Conservation (phyloP, 2,888 invertebrate species). For the Cynaeus angustus region DNA sequence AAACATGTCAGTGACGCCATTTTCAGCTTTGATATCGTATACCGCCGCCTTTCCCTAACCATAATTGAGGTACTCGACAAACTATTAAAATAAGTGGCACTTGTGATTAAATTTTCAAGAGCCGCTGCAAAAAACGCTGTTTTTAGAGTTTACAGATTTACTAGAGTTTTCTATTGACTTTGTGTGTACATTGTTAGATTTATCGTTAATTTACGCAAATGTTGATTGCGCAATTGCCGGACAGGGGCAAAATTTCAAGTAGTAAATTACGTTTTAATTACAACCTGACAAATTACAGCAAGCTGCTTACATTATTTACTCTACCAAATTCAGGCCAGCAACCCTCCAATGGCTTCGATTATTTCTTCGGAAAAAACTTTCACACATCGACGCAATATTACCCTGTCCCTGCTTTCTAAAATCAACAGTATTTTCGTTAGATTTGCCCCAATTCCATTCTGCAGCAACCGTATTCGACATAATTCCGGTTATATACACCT, state of each 20-base stretch:
- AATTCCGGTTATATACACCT: no score
- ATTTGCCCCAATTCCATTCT: no score
- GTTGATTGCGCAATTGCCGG: conserved; percentile 55
- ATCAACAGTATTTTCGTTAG: no score
- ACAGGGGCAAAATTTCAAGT: conserved; percentile 54
- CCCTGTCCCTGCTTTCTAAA: neutral
- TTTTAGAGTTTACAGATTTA: neutral
- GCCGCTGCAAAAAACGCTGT: conserved; percentile 18
- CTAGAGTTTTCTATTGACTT: conserved; percentile 13
- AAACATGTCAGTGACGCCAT: conserved; percentile 39
- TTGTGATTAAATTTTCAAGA: conserved; percentile 32
- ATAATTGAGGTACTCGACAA: conserved; percentile 45
- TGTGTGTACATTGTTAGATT: conserved; percentile 48
- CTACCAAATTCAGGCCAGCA: conserved; percentile 40
- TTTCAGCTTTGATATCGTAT: conserved; percentile 32
- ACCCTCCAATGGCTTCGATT: conserved; percentile 26
- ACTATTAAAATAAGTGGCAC: conserved; percentile 47
- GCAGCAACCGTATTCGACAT: no score
- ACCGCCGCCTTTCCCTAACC: conserved; percentile 23
- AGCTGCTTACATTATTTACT: conserved; percentile 56
- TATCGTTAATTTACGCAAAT: conserved; percentile 53
- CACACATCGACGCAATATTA: neutral
- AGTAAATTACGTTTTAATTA: conserved; percentile 59
- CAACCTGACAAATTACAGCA: conserved; percentile 55
- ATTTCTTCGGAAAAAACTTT: conserved; percentile 19